Base-by-base conservation (phyloP, 2,797 vertebrate species). In the Pelobates cultripes region DNA sequence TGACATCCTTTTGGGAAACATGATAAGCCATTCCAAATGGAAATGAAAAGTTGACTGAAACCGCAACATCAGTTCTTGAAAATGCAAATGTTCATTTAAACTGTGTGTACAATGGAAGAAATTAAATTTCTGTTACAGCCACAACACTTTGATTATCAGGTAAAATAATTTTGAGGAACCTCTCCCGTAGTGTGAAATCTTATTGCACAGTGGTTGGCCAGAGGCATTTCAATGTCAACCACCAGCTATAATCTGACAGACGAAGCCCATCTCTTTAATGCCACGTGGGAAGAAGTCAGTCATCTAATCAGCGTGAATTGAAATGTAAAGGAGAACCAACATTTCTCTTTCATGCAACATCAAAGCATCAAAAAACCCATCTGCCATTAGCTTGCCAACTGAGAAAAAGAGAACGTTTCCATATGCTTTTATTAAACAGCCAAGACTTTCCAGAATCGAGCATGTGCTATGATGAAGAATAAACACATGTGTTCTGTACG, bases 261-360 rank as follows among this genome's bases (percentile, higher is more conserved):
- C 79, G 72, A 70, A 66, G 43, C 67, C 61, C 72, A 79, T 79
- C 71, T 83, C 71, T 41, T 70, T 75, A 42, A 44, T 83, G 77
- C 73, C 77, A 75, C 12, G 51, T 41, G 66, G 51, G 45, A 17
- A 45, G 73, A 44, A 44, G 15, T 15, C 72, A 55, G 64, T 7
- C 64, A 75, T 79, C 76, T 66, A 44, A 57, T n/a, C 13, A 3
- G 77, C 53, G 44, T 83, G 42, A 66, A 47, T 43, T 73, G 40
- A 43, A 44, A 70, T 61, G 66, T 43, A 74, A 78, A 77, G 43
- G 8, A 13, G 40, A 75, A 60, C 55, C 63, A 83, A 72, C 77
- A 57, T 45, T 75, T 83, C 57, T 79, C 77, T 83, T 83, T 83
- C 77, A 83, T 79, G 77, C 60, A 15, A 70, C 77, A 75, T 83